A percentile compares a stretch with the other conserved stretches of the same genome.
Evolutionary conservation across 2,888 invertebrate species (phyloP).

Genomic region (Cantharis flavilabris): DNA sequence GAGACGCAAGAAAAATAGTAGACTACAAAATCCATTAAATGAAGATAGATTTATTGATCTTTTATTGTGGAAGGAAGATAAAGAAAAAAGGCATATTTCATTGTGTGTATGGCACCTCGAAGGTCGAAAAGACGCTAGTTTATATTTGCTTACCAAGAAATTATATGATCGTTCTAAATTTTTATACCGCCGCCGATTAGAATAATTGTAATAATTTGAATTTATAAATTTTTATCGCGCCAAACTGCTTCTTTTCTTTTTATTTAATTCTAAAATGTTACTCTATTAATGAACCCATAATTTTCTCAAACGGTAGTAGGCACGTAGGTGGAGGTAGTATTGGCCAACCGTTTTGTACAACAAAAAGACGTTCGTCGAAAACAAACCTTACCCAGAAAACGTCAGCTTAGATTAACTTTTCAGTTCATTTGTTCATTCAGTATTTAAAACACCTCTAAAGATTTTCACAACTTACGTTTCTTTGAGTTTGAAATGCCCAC

Average conservation of each 20-base stretch:
- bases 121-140: conserved; percentile 27
- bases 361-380: not conserved
- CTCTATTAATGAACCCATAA: not conserved
- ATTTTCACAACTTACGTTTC: not conserved
- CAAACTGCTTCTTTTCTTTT: no score
- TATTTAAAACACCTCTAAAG: not conserved
- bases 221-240: not conserved
- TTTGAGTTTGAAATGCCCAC: not conserved
- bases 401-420: not conserved
- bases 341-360: not conserved
- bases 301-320: not conserved
- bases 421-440: not conserved
- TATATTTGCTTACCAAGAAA: conserved; percentile 24
- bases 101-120: conserved; percentile 35
- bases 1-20: conserved; percentile 27
- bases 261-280: no score
- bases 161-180: not conserved
- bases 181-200: not conserved
- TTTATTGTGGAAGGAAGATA: conserved; percentile 25
- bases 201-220: not conserved
- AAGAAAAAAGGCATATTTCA: conserved; percentile 33
- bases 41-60: conserved; percentile 31
- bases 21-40: conserved; percentile 27
- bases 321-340: not conserved
- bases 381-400: not conserved